A percentile compares a stretch with the other conserved stretches of the same genome.
phyloP scores from a whole-genome alignment of 2,113 vertebrate species.

The Oxyura jamaicensis region DNA sequence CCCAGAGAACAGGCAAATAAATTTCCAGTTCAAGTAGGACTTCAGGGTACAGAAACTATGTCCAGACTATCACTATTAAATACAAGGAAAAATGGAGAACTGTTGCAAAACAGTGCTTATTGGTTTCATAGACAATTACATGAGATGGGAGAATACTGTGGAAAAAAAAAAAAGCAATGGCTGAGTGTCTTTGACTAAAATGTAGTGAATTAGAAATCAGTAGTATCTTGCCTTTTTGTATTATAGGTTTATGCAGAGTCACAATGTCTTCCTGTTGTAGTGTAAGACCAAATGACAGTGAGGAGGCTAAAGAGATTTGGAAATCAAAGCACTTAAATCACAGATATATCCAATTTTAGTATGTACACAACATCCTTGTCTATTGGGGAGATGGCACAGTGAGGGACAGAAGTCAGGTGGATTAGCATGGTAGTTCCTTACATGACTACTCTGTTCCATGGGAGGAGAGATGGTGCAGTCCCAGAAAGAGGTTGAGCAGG shows the following conservation, averaged over 20 bases:
- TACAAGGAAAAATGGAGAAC: background rate
- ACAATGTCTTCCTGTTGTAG: background rate
- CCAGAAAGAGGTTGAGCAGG: background rate
- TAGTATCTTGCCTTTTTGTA: background rate
- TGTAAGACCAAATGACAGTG: background rate
- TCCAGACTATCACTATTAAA: background rate
- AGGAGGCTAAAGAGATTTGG: background rate
- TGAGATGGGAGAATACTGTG: background rate
- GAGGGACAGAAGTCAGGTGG: background rate
- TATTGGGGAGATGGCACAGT: background rate
- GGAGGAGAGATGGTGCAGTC: background rate
- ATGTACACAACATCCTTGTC: background rate
- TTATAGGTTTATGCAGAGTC: background rate
- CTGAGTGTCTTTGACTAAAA: background rate
- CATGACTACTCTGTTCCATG: background rate
- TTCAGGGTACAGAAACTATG: background rate
- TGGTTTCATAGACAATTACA: background rate
- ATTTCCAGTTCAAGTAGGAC: background rate
- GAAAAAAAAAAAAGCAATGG: background rate
- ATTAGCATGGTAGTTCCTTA: background rate
- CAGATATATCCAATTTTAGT: background rate
- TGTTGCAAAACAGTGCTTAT: background rate
- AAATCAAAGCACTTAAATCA: background rate
- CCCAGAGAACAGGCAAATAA: background rate
- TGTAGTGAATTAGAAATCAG: background rate